These are phyloP conservation scores for Mareca strepera DNA, from an alignment of 2,797 vertebrate genomes.

Conservation along the genomic window DNA sequence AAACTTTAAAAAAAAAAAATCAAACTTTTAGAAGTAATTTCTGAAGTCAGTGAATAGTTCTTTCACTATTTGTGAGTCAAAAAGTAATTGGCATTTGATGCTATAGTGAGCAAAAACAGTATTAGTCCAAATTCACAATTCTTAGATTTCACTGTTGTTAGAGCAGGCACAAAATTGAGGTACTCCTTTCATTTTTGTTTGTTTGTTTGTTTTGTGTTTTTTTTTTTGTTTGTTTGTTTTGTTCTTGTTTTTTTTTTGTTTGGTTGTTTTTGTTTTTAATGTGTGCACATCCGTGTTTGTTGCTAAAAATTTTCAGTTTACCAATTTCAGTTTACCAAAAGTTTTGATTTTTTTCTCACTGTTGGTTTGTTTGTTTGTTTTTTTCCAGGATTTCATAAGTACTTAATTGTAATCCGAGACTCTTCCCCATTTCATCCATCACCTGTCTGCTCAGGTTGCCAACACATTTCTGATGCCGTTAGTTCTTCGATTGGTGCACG, in stretches of 20 bases:
- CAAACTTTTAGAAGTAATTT: background rate
- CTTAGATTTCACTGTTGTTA: background rate
- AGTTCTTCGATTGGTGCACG: background rate
- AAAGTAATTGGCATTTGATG: background rate
- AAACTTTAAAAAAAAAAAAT: background rate
- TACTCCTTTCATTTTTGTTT: background rate
- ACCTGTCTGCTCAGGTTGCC: background rate
- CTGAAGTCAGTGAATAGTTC: background rate
- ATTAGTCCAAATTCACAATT: background rate
- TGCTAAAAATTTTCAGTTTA: background rate
- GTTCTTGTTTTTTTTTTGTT: no score
- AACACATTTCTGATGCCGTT: background rate
- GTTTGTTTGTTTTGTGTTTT: no score
- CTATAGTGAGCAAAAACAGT: background rate
- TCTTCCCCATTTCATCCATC: background rate
- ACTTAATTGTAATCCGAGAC: background rate
- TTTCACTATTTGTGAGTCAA: background rate
- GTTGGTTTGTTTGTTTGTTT: background rate
- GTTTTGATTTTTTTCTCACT: background rate
- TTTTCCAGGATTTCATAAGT: background rate
- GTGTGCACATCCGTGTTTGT: rapidly evolving
- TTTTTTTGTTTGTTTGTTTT: no score
- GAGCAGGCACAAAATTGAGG: background rate
- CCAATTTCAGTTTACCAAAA: background rate
- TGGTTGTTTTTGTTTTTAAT: no score